Evolutionary conservation across 2,888 invertebrate species (phyloP), one percentile per base, ranked within the genome.

Genomic region (Meteorus colon): DNA sequence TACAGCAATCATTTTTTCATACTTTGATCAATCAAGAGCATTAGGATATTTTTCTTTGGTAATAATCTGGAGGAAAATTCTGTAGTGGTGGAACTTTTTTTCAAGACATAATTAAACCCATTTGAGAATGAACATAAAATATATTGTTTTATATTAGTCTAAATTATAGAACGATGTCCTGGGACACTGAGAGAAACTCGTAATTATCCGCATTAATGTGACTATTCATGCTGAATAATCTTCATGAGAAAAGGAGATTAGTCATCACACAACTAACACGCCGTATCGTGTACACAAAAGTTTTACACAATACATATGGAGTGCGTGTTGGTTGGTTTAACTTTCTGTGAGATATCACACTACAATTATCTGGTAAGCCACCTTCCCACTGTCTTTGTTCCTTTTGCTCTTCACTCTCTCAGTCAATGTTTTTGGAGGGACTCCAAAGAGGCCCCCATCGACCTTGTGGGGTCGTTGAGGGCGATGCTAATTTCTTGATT

Each of bases 401-500:
- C 3, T 19, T 55, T 0, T 8, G 5, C 55, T n/a, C 8, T 19
- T 19, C 19, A 19, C n/a, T 19, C 55, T 55, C 55, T 55, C 10
- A 19, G 55, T 19, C 55, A 55, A 55, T 19, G 55, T 55, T 55
- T 55, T 55, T 55, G 55, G 41, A 41, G 41, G 55, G 8, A n/a
- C 14, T 48, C n/a, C 14, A 48, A n/a, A 55, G 55, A 19, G 55
- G 55, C 55, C 8, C 19, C 55, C 24, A 41, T 77, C 66, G 76
- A 77, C 65, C 72, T 59, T 41, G 45, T 65, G 66, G 69, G 71
- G 62, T 62, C 71, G 62, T 62, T 67, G 19, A 69, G 73, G 68
- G 73, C 73, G 73, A 78, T 78, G 78, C 78, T 78, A 78, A 78
- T 78, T 78, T 76, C 75, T 78, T 76, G 77, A 78, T 78, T 77